Evolutionary conservation across 1,140 invertebrate species (phyloP).

Genomic region (Ceratina japonica): DNA sequence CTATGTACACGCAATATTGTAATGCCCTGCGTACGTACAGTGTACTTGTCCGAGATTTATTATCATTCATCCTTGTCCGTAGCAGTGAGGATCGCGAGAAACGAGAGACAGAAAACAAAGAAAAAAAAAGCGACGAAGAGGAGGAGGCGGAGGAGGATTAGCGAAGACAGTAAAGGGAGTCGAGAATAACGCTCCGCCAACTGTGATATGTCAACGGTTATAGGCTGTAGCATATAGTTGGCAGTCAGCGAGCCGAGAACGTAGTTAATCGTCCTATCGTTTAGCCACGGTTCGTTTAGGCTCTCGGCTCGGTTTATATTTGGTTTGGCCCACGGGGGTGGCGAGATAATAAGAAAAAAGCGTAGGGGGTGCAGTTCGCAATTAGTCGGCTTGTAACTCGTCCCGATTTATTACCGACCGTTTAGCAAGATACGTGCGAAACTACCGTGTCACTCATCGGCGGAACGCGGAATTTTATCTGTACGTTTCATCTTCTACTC

Average conservation of each 20-base stretch:
- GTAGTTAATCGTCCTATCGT: constrained; percentile 74
- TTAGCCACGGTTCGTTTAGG: constrained; percentile 74
- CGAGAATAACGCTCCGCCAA: constrained; percentile 30
- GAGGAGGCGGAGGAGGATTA: not conserved
- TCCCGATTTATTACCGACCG: constrained; percentile 72
- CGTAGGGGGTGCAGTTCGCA: constrained; percentile 67
- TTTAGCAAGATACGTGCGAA: constrained; percentile 43
- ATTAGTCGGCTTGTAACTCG: constrained; percentile 78
- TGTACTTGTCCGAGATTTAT: too few relatives aligned
- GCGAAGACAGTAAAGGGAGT: not conserved
- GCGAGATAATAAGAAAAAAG: constrained; percentile 31
- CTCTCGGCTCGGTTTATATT: constrained; percentile 69
- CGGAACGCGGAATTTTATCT: too few relatives aligned
- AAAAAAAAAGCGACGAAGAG: not conserved
- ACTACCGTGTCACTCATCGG: constrained; percentile 51
- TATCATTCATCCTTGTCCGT: too few relatives aligned
- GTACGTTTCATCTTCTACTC: too few relatives aligned
- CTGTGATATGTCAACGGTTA: constrained; percentile 16
- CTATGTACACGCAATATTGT: too few relatives aligned
- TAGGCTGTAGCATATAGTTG: too few relatives aligned
- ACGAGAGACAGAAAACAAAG: not conserved
- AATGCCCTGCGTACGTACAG: too few relatives aligned
- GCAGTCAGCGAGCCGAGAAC: constrained; percentile 15
- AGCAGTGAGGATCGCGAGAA: not conserved
- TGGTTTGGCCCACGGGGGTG: constrained; percentile 69